Evolutionary conservation across 1,140 invertebrate species (phyloP).

Genomic region (Drepana arcuata): DNA sequence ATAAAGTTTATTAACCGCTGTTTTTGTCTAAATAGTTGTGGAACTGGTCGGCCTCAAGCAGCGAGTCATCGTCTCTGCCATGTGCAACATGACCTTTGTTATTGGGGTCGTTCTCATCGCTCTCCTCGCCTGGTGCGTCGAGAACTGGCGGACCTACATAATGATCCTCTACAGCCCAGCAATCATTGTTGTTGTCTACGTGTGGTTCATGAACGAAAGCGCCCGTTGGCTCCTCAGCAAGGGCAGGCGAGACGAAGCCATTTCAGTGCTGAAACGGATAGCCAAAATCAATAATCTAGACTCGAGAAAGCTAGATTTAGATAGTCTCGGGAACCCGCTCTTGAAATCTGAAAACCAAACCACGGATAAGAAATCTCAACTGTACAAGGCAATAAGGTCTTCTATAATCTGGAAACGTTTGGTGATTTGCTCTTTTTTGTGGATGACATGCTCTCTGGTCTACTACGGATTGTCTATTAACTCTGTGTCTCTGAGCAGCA

Average conservation of each 20-base stretch:
- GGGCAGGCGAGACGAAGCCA: conserved; percentile 80
- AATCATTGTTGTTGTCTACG: conserved; percentile 80
- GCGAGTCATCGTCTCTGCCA: conserved; percentile 55
- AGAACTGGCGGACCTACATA: conserved; percentile 80
- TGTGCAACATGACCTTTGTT: conserved; percentile 76
- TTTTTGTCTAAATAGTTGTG: no score
- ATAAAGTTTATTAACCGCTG: no score
- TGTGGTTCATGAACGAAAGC: conserved; percentile 91
- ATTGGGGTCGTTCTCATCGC: conserved; percentile 80
- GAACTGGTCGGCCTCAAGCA: conserved; percentile 60
- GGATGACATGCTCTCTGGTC: conserved; percentile 81
- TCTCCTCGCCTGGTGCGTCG: conserved; percentile 77
- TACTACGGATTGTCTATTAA: conserved; percentile 91
- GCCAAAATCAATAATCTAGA: conserved; percentile 80
- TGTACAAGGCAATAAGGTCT: conserved; percentile 67
- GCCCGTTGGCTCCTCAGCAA: conserved; percentile 86
- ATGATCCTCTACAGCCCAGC: conserved; percentile 79
- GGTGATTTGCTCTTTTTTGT: conserved; percentile 79
- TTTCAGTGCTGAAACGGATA: conserved; percentile 77
- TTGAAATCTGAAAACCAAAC: conserved; percentile 37
- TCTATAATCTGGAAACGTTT: conserved; percentile 76
- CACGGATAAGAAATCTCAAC: conserved; percentile 42
- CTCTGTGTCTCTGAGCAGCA: conserved; percentile 81
- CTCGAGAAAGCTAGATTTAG: conserved; percentile 72
- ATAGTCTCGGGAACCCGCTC: conserved; percentile 59